Evolutionary conservation across 1,140 invertebrate species (phyloP), one percentile per base, ranked within the genome.

Genomic region (Triops longicaudatus): DNA sequence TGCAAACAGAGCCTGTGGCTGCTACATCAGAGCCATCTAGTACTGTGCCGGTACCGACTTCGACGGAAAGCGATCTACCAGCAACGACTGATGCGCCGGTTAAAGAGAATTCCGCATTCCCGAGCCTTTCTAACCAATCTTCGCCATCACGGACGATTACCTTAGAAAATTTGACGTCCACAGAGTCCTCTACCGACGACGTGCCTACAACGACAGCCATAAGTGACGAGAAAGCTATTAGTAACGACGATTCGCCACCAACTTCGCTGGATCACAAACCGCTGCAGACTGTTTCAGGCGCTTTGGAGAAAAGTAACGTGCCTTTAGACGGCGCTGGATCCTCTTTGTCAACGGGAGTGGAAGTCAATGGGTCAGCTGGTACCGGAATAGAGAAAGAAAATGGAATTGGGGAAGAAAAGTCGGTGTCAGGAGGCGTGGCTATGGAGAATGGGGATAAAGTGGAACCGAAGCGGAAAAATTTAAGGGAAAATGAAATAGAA

Each of bases 291-390:
- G 76, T 77, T 0, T 77, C 76, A 1, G 76, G 76, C 10, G 72
- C 76, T 3, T 73, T 77, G 17, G 71, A 77, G 63, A 73, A 77
- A 73, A 22, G 73, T 9, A 37, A 7, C 31, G 31, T 37, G 31
- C 31, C 72, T 11, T 44, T 50, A 26, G 75, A 77, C 26, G 71
- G 50, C n/a, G n/a, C n/a, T n/a, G n/a, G n/a, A n/a, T n/a, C n/a
- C 17, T 75, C 76, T n/a, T 75, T 77, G 5, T 79, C 78, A 63
- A 75, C 76, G 72, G 79, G 79, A 72, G 77, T 73, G 74, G 37
- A 71, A 72, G 76, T 72, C 4, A 73, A 72, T 50, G 76, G 73
- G 37, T 50, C 42, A 42, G 79, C 76, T 11, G 78, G 14, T 50
- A 31, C 28, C 6, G n/a, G 22, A 17, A 10, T 26, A n/a, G 72